Evolutionary conservation across 2,888 invertebrate species (phyloP), one percentile per base, ranked within the genome.

Genomic region (Gandaritis pyraliata): DNA sequence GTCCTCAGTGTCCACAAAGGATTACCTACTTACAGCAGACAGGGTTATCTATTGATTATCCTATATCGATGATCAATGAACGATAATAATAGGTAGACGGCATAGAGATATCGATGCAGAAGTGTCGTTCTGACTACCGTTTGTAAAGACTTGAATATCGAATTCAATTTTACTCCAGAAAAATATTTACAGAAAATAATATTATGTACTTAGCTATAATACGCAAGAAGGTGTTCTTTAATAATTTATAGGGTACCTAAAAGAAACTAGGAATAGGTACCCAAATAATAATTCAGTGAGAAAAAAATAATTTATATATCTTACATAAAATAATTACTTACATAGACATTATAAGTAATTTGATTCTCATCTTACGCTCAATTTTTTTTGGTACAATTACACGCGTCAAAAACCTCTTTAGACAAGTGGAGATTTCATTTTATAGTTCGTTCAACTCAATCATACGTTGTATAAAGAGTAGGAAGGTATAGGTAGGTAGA

Each of bases 401-500:
- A n/a, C 33, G 36, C 18, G 6, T 47, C 8, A 47, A 41, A 39
- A 50, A 66, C 59, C 62, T 16, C 69, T 16, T 69, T 66, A 38
- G 48, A 49, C 38, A 18, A 58, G 16, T 33, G 53, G 58, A 64
- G 66, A 43, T 43, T 43, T 16, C 6, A 43, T 36, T 51, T 16
- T 33, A 38, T 15, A 53, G 64, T 54, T 69, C 76, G 36, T 69
- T 76, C 64, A 70, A 69, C 75, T 49, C 58, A 41, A 49, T 11
- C 45, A 6, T 33, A 23, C 29, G 5, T 10, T 33, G 10, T 10
- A 33, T 11, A 33, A 7, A 38, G 12, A n/a, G 3, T 39, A 51
- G n/a, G 4, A 18, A n/a, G 10, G 51, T 46, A 30, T 55, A 48
- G 15, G 18, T 55, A 48, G 15, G 18, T 45, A 53, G 10, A 16